Base-by-base conservation (phyloP, 2,113 vertebrate species). In the Amphiprion percula region DNA sequence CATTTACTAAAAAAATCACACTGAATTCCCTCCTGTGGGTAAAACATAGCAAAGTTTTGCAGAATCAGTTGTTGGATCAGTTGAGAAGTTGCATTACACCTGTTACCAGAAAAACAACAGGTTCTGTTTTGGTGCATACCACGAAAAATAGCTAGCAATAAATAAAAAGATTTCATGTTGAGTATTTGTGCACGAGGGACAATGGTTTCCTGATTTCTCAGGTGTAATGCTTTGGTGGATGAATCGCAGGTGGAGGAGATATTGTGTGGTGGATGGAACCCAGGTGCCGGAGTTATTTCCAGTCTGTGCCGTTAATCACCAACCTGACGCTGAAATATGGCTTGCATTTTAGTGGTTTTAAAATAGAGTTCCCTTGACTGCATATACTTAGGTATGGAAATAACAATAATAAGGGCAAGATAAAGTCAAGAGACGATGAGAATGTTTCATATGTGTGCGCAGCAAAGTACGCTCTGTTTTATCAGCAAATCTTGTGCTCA, bases 211-310 rank as follows among this genome's bases (percentile, higher is more conserved):
- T 82, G 90, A 91, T 91, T 82, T 89, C 90, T 90, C 89, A 85
- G 87, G 89, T 92, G 89, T 75, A 89, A 75, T 28, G 62, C 74
- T 74, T 80, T 82, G 75, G 79, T 91, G 92, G 93, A 94, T 94
- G 92, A 90, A 93, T 89, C 90, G 74, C 95, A 95, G 94, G 94
- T 95, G 94, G 82, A 87, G 85, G 71, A 83, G 85, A 88, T 87
- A 74, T 80, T 82, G 83, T 84, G 79, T 61, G 87, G 74, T 85
- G 84, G 82, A 90, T 87, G 80, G 82, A 91, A 82, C 70, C 90
- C 91, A 94, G 91, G 90, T 94, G 91, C 81, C 2, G 74, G 63
- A 86, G 91, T 88, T 94, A 94, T 94, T 94, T 91, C 77, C 68
- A 85, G 88, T 84, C 77, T 44, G 44, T 61, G 88, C 88, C 70